Evolutionary conservation across 2,113 vertebrate species (phyloP).

Genomic region (Bettongia penicillata): DNA sequence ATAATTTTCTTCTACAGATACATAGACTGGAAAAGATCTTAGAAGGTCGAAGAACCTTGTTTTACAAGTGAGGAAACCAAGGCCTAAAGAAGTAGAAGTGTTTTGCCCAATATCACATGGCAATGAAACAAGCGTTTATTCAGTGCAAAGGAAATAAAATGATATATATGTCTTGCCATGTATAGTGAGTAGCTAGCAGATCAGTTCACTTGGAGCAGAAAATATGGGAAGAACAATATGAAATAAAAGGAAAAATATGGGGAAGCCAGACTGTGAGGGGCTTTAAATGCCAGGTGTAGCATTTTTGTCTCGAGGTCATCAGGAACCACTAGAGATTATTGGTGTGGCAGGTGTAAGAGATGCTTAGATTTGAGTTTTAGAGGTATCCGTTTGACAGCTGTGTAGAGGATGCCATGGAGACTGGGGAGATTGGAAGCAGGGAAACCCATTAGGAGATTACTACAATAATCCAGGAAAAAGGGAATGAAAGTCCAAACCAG

Average conservation of each 20-base stretch:
- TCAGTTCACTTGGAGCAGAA: neutral
- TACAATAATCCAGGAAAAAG: neutral
- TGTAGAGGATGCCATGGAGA: neutral
- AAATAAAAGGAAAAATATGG: neutral
- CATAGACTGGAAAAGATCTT: neutral
- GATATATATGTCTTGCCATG: neutral
- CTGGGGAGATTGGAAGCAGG: neutral
- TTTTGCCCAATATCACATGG: neutral
- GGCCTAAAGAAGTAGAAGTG: neutral
- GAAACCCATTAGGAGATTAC: neutral
- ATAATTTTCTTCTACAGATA: neutral
- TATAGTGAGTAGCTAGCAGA: neutral
- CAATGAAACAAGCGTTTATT: neutral
- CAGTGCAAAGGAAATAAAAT: neutral
- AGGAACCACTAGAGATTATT: neutral
- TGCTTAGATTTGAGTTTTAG: neutral
- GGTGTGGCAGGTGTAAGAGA: neutral
- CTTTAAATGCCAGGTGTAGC: neutral
- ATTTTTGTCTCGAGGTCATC: neutral
- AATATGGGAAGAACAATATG: neutral
- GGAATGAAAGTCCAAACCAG: neutral
- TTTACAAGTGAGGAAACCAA: neutral
- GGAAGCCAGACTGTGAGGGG: neutral
- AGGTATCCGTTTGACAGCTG: neutral
- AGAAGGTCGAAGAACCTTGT: neutral